Percentiles rank a stretch among this genome's conserved stretches.
Evolutionary conservation across 2,888 invertebrate species (phyloP).

Genomic region (Metacarcinus magister): DNA sequence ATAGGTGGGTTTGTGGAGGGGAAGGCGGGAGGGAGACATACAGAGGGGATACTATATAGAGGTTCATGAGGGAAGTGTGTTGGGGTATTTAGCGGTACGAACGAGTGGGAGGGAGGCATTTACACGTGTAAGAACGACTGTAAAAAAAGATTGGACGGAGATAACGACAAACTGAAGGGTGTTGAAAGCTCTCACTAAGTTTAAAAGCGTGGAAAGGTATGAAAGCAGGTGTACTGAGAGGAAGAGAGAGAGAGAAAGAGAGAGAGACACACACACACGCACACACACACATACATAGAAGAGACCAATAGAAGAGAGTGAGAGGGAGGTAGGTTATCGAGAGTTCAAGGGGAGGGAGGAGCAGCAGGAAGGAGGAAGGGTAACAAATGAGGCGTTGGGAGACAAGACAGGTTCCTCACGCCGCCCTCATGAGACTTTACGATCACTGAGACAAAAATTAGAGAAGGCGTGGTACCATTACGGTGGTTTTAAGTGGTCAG

Average conservation of each 20-base stretch:
- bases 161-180: background rate
- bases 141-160: conserved; percentile 17
- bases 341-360: no score
- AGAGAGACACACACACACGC: background rate
- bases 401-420: background rate
- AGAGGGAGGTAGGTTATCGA: no score
- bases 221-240: background rate
- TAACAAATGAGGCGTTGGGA: background rate
- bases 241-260: background rate
- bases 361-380: background rate
- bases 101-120: background rate
- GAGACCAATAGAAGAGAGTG: background rate
- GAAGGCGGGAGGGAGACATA: background rate
- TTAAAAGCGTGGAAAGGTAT: background rate
- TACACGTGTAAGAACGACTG: conserved; percentile 14
- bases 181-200: background rate
- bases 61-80: background rate
- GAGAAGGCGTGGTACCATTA: background rate
- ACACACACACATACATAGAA: background rate
- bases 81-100: background rate
- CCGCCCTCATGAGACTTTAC: background rate
- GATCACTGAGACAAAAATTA: background rate
- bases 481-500: background rate
- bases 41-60: background rate
- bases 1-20: background rate